Evolutionary conservation across 2,113 vertebrate genomes (phyloP).

Genomic region (Pyrgilauda ruficollis): DNA sequence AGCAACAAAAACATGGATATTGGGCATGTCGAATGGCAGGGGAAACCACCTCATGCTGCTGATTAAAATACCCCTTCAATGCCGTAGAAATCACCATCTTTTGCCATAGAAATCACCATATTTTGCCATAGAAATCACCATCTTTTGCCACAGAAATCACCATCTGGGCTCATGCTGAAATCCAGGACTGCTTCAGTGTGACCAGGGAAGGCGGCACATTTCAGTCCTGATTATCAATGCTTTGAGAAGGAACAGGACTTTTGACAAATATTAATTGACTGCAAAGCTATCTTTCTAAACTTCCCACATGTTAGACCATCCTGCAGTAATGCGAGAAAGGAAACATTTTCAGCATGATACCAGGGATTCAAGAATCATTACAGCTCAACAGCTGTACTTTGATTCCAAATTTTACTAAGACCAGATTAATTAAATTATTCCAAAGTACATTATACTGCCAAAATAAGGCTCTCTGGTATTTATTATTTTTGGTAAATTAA

Average conservation of each 20-base stretch:
- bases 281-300: not conserved
- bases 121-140: not conserved
- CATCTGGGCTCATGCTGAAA: not conserved
- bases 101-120: too few species aligned
- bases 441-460: conserved; percentile 37
- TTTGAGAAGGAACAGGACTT: not conserved
- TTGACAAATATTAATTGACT: not conserved
- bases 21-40: not conserved
- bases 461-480: conserved; percentile 35
- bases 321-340: not conserved
- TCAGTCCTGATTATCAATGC: not conserved
- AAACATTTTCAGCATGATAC: not conserved
- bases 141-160: not conserved
- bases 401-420: conserved; percentile 37
- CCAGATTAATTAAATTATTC: conserved; percentile 64
- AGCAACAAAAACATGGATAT: not conserved
- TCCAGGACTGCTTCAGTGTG: rapidly evolving
- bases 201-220: not conserved
- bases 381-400: conserved; percentile 62
- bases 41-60: not conserved
- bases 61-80: not conserved
- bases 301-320: not conserved
- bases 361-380: conserved; percentile 29
- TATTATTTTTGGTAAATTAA: conserved; percentile 56
- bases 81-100: too few species aligned